Evolutionary conservation across 1,140 invertebrate species (phyloP), one percentile per base, ranked within the genome.

Genomic region (Amyelois transitella): DNA sequence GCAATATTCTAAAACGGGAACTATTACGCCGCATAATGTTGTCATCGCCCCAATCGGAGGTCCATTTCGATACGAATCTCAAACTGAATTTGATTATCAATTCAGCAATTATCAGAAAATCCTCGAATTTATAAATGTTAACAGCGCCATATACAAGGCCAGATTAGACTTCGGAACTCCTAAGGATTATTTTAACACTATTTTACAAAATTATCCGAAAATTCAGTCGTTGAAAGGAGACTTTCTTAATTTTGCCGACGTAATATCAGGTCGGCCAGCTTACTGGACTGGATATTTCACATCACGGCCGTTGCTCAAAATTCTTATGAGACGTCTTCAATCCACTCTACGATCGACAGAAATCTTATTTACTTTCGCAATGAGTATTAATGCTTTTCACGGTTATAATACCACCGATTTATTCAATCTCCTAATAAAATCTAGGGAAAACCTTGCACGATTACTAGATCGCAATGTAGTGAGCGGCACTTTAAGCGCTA

Each of bases 231-330:
- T 98, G 0, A 92, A 92, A 70, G 96, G 97, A 0, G 96, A 98
- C 70, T 98, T 98, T 77, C 95, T 96, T 66, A 96, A 96, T 0
- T 98, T 97, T 85, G 94, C 94, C 6, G 96, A 98, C 69, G 93
- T 96, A 44, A 92, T 91, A 51, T 93, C 94, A 68, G 94, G 94
- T 0, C 88, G 91, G 45, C 93, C 94, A 1, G 94, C 94, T 1
- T 97, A 97, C 77, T 98, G 96, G 96, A 96, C 93, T 45, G 96
- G 96, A 0, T 97, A 95, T 82, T 98, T 92, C 72, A 96, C 95
- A 1, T 96, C 96, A 0, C 80, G 96, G 57, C 96, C 96, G 0
- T 94, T 94, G 68, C 93, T 94, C 87, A 98, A 98, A 86, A 92
- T 94, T 28, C 83, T 97, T 18, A 91, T 94, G 60, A 85, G 96